Evolutionary conservation across 2,888 invertebrate genomes (phyloP), one percentile per base, ranked within the genome.

Genomic region (Orthonevra nobilis): DNA sequence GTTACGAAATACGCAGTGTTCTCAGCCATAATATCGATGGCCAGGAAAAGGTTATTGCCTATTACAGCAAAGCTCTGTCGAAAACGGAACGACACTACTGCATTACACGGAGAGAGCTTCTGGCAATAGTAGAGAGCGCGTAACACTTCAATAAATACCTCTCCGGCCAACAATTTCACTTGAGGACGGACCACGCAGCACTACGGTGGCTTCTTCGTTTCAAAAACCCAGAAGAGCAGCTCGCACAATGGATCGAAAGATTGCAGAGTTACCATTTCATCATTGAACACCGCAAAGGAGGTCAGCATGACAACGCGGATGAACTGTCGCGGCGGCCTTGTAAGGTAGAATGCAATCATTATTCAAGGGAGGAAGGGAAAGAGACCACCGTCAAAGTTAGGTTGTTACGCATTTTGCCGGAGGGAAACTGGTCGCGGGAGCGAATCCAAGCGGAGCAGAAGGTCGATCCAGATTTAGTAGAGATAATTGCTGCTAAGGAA

Each of bases 1-100:
- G n/a, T n/a, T n/a, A n/a, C n/a, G n/a, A n/a, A n/a, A 28, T 28
- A 28, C 7, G 72, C 4, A 58, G 60, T 9, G 70, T 74, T 7
- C 58, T 70, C 0, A 61, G 42, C 2, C 66, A 75, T 23, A 34
- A 42, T 4, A 46, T 46, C 4, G 30, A 66, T 32, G 60, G 70
- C 2, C 38, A 52, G 12, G 60, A 74, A 42, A 58, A 46, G n/a
- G n/a, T n/a, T n/a, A n/a, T n/a, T n/a, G n/a, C n/a, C n/a, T n/a
- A n/a, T n/a, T n/a, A n/a, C n/a, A 81, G 66, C 42, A 46, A 50
- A 36, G 23, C 46, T 30, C 20, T 64, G 6, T n/a, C 19, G 5
- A 69, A 69, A 38, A n/a, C n/a, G n/a, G n/a, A n/a, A n/a, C n/a
- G n/a, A n/a, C n/a, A n/a, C 42, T 32, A 34, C n/a, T n/a, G n/a